Conservation (phyloP, 2,797 vertebrate species). For the Anguilla megastoma region DNA sequence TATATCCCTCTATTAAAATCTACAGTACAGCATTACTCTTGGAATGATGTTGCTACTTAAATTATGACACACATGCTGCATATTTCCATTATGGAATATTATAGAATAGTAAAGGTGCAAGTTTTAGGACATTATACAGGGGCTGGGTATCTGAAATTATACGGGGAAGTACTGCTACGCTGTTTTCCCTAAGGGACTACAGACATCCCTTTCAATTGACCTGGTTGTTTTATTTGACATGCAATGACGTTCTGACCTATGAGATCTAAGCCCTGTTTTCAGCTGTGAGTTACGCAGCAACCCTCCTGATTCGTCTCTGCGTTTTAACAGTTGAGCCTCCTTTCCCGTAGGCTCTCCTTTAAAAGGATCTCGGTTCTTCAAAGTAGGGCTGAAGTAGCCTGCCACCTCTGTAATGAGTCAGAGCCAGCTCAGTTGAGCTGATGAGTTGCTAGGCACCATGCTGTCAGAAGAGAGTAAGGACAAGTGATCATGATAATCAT, state of each 20-base stretch:
- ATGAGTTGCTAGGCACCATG: not conserved
- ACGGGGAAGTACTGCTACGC: not conserved
- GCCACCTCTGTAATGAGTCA: not conserved
- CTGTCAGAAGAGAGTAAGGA: not conserved
- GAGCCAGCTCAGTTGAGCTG: not conserved
- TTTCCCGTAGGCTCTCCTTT: not conserved
- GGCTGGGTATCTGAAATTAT: not conserved
- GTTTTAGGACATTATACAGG: not conserved
- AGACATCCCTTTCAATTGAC: not conserved
- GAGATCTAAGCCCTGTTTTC: slow-evolving; percentile 1
- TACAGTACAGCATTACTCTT: not conserved
- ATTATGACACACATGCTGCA: not conserved
- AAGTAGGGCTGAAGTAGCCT: not conserved
- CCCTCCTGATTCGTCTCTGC: not conserved
- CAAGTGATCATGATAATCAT: not conserved
- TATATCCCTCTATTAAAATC: not conserved
- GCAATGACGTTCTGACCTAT: not conserved
- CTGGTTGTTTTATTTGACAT: not conserved
- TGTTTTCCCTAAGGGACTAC: not conserved
- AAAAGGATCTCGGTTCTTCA: not conserved
- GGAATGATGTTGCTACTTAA: not conserved
- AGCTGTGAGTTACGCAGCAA: not conserved
- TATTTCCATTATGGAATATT: not conserved
- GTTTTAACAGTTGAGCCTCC: not conserved
- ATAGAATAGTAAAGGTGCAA: not conserved